Percentiles rank a stretch among this genome's conserved stretches.
These are phyloP conservation scores for Lytechinus pictus DNA, from an alignment of 35 echinoderm and acorn worm species.

Conservation along the genomic window DNA sequence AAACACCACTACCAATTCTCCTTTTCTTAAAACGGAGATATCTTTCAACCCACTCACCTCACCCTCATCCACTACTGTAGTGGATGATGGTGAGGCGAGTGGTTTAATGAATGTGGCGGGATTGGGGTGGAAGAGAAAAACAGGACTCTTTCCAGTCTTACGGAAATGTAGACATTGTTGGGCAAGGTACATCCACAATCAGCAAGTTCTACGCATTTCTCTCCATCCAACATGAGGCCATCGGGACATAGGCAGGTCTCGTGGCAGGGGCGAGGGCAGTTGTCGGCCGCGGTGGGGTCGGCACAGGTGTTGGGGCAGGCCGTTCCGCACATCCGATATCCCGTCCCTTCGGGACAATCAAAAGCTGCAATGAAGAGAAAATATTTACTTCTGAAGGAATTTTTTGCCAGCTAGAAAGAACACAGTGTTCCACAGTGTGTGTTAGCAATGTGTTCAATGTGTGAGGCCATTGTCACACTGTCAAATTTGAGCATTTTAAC, in stretches of 20 bases:
- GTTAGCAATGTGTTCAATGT: no score
- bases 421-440: no score
- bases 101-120: no score
- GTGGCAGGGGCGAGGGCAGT: conserved; percentile 62
- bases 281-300: neutral
- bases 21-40: no score
- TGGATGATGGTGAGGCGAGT: no score
- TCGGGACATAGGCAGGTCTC: conserved; percentile 82
- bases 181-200: conserved; percentile 72
- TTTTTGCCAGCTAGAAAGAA: no score
- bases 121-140: neutral
- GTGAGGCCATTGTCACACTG: no score
- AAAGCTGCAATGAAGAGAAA: conserved; percentile 26
- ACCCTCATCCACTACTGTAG: no score
- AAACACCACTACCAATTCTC: no score
- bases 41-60: no score
- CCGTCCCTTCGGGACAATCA: conserved; percentile 65
- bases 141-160: neutral
- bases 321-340: conserved; percentile 70
- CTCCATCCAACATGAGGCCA: conserved; percentile 64
- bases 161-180: conserved; percentile 60
- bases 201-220: conserved; percentile 61
- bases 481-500: no score
- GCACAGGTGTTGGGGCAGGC: conserved; percentile 79
- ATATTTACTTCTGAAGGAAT: no score